A percentile compares a stretch with the other conserved stretches of the same genome.
Conservation (phyloP, 2,113 vertebrate genomes). For the Nycticebus coucang region DNA sequence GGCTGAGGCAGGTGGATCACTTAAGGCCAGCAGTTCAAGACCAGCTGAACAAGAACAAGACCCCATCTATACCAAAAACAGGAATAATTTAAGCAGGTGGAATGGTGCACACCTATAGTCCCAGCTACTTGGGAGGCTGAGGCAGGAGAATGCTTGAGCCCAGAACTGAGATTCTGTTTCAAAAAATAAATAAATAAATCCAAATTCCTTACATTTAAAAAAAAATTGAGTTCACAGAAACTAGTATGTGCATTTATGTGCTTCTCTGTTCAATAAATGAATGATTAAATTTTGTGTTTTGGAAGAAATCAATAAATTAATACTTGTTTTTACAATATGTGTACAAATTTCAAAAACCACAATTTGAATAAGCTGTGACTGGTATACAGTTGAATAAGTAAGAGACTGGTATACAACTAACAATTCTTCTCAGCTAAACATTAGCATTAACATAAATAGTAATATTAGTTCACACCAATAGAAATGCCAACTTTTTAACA, state of each 20-base stretch:
- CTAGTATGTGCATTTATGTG: not conserved
- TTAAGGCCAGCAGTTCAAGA: too few species aligned
- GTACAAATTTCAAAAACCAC: constrained; percentile 33
- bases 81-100: too few species aligned
- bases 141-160: too few species aligned
- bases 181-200: not conserved
- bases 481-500: constrained; percentile 34
- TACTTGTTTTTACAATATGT: constrained; percentile 28
- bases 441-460: constrained; percentile 31
- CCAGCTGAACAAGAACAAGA: too few species aligned
- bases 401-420: constrained; percentile 7
- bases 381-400: too few species aligned
- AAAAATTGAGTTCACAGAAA: not conserved
- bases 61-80: too few species aligned
- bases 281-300: constrained; percentile 30
- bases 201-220: constrained; percentile 29
- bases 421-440: constrained; percentile 40
- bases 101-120: too few species aligned
- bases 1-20: too few species aligned
- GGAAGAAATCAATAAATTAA: constrained; percentile 42
- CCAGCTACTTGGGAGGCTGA: too few species aligned
- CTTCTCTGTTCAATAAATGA: not conserved
- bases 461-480: not conserved
- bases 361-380: constrained; percentile 36
- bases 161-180: too few species aligned